Evolutionary conservation across 1,140 invertebrate species (phyloP).

Genomic region (Acromyrmex echinatior): DNA sequence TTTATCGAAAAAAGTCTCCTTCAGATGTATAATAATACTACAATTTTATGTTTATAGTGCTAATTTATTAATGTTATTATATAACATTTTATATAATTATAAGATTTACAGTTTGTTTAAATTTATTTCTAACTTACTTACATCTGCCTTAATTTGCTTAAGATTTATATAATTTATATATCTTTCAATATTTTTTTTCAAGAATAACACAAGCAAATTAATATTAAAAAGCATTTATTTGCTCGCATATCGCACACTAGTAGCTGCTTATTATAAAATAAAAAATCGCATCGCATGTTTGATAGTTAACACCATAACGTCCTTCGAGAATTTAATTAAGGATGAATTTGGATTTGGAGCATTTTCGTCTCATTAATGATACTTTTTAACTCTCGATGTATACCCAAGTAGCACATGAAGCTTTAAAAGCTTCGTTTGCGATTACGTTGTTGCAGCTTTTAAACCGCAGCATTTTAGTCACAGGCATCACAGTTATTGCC

Average conservation of each 20-base stretch:
- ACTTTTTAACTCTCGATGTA: not conserved
- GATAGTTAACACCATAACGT: slow-evolving; percentile 16
- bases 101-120: not conserved
- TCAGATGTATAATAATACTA: not conserved
- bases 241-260: not conserved
- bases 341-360: not conserved
- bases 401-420: too few species aligned
- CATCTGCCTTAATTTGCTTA: not conserved
- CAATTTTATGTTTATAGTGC: not conserved
- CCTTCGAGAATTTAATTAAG: slow-evolving; percentile 38
- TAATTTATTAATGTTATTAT: not conserved
- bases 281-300: slow-evolving; percentile 23
- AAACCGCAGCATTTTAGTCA: too few species aligned
- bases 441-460: too few species aligned
- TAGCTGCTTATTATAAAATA: not conserved
- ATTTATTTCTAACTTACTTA: not conserved
- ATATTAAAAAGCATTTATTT: slow-evolving; percentile 35
- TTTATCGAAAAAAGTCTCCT: slow-evolving; percentile 3
- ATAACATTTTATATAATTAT: not conserved
- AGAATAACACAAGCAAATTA: not conserved
- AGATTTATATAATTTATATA: not conserved
- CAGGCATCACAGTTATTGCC: too few species aligned
- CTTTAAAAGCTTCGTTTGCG: too few species aligned
- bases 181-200: not conserved
- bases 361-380: not conserved